A percentile compares a stretch with the other conserved stretches of the same genome.
phyloP scores from a whole-genome alignment of 2,888 invertebrate genomes.

The Brachyptera risi region DNA sequence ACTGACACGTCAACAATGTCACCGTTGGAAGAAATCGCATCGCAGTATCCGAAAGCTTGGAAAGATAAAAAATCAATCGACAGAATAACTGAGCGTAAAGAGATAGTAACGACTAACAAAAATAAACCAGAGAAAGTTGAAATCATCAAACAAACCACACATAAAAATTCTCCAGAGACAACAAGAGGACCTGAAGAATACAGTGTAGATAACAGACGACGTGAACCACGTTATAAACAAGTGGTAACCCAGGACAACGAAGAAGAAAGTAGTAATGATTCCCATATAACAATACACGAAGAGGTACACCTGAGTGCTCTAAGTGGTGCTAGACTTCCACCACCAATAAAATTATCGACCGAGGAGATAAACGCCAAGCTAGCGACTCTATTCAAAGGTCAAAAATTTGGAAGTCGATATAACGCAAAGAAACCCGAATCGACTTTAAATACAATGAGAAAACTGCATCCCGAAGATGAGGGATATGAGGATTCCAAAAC shows the following conservation, averaged over 20 bases:
- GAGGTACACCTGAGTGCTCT: background rate
- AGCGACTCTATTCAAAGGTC: constrained; percentile 1
- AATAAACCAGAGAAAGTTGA: background rate
- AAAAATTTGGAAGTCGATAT: constrained; percentile 10
- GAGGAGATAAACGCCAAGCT: constrained; percentile 18
- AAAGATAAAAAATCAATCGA: background rate
- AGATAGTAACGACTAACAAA: background rate
- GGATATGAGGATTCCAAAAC: background rate
- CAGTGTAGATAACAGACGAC: background rate
- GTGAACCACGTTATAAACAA: constrained; percentile 2
- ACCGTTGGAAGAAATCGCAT: background rate
- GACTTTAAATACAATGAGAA: background rate
- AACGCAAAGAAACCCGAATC: constrained; percentile 8
- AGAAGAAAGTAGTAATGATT: background rate
- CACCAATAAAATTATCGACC: background rate
- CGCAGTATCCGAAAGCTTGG: background rate
- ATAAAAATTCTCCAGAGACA: background rate
- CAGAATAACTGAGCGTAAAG: background rate
- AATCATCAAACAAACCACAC: background rate
- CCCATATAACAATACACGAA: constrained; percentile 10
- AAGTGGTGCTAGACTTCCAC: background rate
- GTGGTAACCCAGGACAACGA: background rate
- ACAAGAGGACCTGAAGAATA: background rate
- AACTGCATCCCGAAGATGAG: background rate
- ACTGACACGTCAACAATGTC: background rate